These are phyloP conservation scores for Trachymyrmex septentrionalis DNA, from an alignment of 1,140 invertebrate species.

Conservation along the genomic window DNA sequence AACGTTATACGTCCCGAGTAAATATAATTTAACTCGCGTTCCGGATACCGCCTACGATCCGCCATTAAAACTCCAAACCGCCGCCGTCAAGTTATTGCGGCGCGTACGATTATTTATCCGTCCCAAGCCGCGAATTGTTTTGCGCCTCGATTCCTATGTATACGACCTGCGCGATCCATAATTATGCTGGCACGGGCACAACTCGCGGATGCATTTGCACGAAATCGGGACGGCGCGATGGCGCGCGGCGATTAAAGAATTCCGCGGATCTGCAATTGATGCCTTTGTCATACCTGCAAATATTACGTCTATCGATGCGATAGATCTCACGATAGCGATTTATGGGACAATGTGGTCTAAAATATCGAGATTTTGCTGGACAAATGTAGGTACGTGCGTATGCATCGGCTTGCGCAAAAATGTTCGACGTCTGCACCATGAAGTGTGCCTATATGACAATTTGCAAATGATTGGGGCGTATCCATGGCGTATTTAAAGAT, in stretches of 20 bases:
- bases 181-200: slow-evolving; percentile 42
- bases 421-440: background rate
- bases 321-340: background rate
- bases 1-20: slow-evolving; percentile 29
- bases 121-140: slow-evolving; percentile 43
- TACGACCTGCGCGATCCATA: slow-evolving; percentile 18
- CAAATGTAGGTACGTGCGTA: background rate
- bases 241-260: slow-evolving; percentile 31
- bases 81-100: slow-evolving; percentile 21
- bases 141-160: slow-evolving; percentile 18
- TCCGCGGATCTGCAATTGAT: background rate
- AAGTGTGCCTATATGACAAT: background rate
- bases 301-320: background rate
- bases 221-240: background rate
- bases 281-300: background rate
- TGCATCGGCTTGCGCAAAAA: background rate
- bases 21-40: slow-evolving; percentile 46
- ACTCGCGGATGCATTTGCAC: slow-evolving; percentile 7
- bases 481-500: background rate
- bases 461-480: background rate
- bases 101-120: slow-evolving; percentile 50
- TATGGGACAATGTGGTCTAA: background rate
- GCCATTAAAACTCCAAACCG: slow-evolving; percentile 39
- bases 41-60: slow-evolving; percentile 41
- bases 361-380: background rate